Evolutionary conservation across 2,113 vertebrate species (phyloP).

Genomic region (Microcebus lehilahytsara): DNA sequence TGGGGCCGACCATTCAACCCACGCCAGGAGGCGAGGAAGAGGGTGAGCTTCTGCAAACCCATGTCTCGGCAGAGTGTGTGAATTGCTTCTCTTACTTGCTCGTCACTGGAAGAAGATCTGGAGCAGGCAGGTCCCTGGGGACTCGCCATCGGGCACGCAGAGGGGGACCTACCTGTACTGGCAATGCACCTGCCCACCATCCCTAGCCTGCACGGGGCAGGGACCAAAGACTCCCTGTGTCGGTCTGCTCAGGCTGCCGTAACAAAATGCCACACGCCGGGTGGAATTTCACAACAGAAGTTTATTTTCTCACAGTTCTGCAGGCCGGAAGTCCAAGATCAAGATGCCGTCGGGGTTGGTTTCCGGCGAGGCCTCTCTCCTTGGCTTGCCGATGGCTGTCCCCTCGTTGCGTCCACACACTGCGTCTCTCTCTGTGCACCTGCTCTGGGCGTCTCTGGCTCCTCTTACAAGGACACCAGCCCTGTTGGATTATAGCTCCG

Average conservation of each 20-base stretch:
- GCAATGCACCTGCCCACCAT: background rate
- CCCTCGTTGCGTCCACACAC: fast-evolving
- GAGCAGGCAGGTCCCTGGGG: background rate
- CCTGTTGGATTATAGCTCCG: background rate
- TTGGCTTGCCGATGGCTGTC: background rate
- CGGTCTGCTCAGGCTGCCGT: background rate
- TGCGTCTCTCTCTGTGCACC: background rate
- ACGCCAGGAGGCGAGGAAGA: background rate
- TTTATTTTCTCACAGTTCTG: background rate
- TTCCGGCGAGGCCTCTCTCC: background rate
- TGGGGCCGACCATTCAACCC: background rate
- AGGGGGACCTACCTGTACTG: background rate
- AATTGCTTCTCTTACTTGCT: no score
- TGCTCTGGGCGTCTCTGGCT: background rate
- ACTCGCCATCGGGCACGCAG: fast-evolving
- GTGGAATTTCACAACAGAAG: background rate
- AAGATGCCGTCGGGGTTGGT: background rate
- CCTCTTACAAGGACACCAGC: background rate
- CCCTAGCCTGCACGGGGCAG: background rate
- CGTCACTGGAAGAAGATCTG: background rate
- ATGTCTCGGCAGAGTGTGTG: background rate
- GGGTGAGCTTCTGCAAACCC: background rate
- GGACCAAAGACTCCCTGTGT: background rate
- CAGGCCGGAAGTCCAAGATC: background rate
- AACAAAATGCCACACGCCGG: background rate